These are phyloP conservation scores for Tachyglossus aculeatus DNA, from an alignment of 2,797 vertebrate species.

Conservation along the genomic window DNA sequence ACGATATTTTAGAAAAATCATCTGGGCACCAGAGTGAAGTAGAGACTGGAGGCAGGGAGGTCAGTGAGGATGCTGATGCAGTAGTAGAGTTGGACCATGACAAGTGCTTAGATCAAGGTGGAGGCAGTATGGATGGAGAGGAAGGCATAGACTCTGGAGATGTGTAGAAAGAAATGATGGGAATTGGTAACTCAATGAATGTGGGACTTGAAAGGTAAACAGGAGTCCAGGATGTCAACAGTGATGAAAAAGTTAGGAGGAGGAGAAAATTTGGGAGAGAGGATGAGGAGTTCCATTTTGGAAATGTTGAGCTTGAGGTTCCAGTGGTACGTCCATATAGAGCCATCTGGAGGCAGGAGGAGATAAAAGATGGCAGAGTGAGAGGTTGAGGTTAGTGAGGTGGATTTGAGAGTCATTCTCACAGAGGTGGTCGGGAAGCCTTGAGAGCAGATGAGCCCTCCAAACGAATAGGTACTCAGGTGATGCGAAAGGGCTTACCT, in stretches of 20 bases:
- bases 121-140: background rate
- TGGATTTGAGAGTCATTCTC: background rate
- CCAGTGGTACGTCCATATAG: background rate
- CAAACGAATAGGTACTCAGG: no score
- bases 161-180: background rate
- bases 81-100: background rate
- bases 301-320: background rate
- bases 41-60: background rate
- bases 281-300: background rate
- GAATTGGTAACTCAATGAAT: background rate
- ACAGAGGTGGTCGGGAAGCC: background rate
- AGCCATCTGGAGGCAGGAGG: background rate
- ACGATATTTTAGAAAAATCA: background rate
- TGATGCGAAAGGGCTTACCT: no score
- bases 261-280: background rate
- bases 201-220: background rate
- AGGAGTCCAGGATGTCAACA: background rate
- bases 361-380: background rate
- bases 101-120: background rate
- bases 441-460: background rate
- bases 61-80: background rate
- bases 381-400: background rate
- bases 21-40: background rate
- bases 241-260: background rate
- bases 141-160: background rate